Percentiles rank a stretch among this genome's conserved stretches.
Evolutionary conservation across 2,888 invertebrate genomes (phyloP).

Genomic region (Trachelus tabidus): DNA sequence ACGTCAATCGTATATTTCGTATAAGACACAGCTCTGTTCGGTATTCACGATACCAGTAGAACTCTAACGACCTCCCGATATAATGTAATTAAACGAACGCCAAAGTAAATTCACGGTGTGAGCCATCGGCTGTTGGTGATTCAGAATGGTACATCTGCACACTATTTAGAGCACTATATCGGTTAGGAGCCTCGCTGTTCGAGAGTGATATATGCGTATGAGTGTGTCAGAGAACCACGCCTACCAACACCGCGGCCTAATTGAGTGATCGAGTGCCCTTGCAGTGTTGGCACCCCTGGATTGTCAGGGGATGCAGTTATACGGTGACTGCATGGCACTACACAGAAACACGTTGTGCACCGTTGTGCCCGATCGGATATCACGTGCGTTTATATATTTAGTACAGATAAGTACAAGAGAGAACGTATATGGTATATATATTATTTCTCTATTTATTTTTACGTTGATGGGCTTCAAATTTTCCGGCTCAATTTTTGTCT

Average conservation of each 20-base stretch:
- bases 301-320: conserved; percentile 34
- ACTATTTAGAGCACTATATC: conserved; percentile 28
- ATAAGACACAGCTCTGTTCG: neutral
- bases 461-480: neutral
- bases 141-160: conserved; percentile 43
- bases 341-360: neutral
- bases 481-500: neutral
- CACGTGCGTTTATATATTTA: neutral
- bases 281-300: conserved; percentile 52
- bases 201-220: conserved; percentile 18
- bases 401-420: neutral
- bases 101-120: conserved; percentile 51
- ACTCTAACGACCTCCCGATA: neutral
- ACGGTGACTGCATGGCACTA: neutral
- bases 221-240: conserved; percentile 50
- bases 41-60: neutral
- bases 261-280: conserved; percentile 60
- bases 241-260: conserved; percentile 60
- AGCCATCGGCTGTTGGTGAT: conserved; percentile 50
- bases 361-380: neutral
- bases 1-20: neutral
- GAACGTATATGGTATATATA: neutral
- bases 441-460: neutral
- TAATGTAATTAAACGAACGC: neutral
- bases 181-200: conserved; percentile 40